A percentile compares a stretch with the other conserved stretches of the same genome.
Conservation (phyloP, 1,140 invertebrate genomes). For the Drosophila arawakana region DNA sequence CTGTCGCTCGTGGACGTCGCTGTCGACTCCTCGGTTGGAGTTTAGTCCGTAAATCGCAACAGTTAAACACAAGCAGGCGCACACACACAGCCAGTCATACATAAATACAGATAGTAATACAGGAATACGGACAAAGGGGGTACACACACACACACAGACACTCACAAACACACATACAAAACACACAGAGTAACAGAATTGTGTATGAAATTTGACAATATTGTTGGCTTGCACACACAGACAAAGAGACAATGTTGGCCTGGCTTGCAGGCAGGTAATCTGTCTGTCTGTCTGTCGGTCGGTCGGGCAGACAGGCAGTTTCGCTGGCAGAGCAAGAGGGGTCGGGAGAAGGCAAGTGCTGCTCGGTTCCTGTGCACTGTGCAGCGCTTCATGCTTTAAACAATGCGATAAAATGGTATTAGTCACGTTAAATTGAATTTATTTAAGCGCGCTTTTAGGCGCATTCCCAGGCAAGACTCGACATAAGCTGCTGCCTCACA, state of each 20-base stretch:
- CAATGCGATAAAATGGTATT: constrained; percentile 83
- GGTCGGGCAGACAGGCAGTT: background rate
- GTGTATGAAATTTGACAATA: constrained; percentile 78
- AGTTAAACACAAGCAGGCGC: constrained; percentile 56
- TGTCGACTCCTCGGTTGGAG: constrained; percentile 40
- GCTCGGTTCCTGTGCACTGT: constrained; percentile 37
- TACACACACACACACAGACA: constrained; percentile 38
- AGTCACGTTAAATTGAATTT: constrained; percentile 83
- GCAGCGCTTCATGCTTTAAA: constrained; percentile 79
- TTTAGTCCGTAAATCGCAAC: constrained; percentile 78
- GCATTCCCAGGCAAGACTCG: constrained; percentile 50
- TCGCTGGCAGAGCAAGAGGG: too few species aligned
- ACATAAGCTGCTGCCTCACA: constrained; percentile 33
- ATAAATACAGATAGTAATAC: constrained; percentile 48
- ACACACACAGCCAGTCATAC: constrained; percentile 31
- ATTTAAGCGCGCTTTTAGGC: constrained; percentile 82
- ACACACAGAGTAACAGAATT: constrained; percentile 38
- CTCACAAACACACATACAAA: too few species aligned
- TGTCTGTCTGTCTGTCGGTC: constrained; percentile 4
- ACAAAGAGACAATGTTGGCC: constrained; percentile 15
- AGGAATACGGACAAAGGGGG: constrained; percentile 39
- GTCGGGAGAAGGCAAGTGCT: background rate
- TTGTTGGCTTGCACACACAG: constrained; percentile 65
- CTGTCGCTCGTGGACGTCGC: constrained; percentile 25
- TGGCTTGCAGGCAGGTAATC: constrained; percentile 39